Percentiles rank a stretch among this genome's conserved stretches.
phyloP scores from a whole-genome alignment of 2,113 vertebrate genomes.

The Crotalus tigris region DNA sequence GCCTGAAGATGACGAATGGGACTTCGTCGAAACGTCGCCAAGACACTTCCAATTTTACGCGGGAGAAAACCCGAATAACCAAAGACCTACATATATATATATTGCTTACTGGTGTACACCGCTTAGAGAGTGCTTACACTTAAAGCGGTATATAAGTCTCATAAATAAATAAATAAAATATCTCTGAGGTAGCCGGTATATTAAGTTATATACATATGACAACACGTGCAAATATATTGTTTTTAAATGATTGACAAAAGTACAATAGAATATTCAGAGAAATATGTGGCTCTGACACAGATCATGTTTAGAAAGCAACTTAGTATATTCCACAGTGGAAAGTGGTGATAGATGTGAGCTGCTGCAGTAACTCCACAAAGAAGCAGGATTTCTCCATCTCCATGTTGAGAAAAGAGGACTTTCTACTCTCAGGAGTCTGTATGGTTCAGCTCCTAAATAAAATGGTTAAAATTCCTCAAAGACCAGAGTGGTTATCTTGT shows the following conservation, averaged over 20 bases:
- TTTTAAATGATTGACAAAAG: neutral
- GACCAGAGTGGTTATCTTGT: neutral
- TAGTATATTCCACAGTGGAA: neutral
- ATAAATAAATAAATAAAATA: neutral
- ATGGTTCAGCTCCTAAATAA: neutral
- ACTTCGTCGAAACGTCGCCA: too few species aligned
- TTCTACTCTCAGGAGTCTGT: neutral
- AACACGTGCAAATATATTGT: neutral
- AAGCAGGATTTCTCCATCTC: neutral
- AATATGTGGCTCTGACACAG: neutral
- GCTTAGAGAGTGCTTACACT: too few species aligned
- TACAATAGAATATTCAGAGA: neutral
- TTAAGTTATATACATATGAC: neutral
- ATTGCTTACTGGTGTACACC: too few species aligned
- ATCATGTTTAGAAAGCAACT: neutral
- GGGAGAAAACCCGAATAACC: too few species aligned
- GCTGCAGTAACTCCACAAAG: neutral
- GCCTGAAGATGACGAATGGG: too few species aligned
- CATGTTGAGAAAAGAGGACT: neutral
- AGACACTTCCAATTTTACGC: too few species aligned
- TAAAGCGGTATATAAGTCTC: too few species aligned
- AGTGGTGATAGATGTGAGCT: neutral
- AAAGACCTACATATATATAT: too few species aligned
- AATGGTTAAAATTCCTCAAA: neutral
- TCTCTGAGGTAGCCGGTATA: neutral